Conservation (phyloP, 2,113 vertebrate genomes). For the Pogona vitticeps region DNA sequence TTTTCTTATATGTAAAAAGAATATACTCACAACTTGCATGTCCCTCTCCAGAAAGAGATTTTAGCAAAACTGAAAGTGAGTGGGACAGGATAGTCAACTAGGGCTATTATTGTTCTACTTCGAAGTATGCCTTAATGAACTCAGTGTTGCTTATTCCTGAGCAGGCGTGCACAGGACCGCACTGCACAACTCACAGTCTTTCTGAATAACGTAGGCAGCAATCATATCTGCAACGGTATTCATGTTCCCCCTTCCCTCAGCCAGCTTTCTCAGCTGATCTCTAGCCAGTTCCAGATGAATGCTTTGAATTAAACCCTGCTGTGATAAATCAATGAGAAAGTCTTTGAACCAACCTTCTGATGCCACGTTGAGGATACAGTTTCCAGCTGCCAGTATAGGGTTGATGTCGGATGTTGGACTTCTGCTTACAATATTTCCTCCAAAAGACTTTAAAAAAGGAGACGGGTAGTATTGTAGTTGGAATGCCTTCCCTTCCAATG, state of each 20-base stretch:
- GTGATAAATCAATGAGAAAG: background rate
- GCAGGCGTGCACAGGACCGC: background rate
- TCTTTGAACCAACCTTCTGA: conserved; percentile 76
- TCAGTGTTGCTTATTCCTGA: background rate
- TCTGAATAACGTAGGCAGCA: background rate
- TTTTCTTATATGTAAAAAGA: background rate
- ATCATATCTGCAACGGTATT: background rate
- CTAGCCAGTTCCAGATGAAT: background rate
- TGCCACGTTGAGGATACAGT: conserved; percentile 76
- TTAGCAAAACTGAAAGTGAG: background rate
- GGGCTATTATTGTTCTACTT: background rate
- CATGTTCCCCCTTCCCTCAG: background rate
- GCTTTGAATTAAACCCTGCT: background rate
- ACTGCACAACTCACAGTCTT: background rate
- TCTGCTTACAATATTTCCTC: conserved; percentile 86
- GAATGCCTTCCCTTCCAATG: background rate
- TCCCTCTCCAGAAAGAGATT: background rate
- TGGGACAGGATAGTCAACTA: background rate
- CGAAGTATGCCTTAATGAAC: background rate
- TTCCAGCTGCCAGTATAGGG: conserved; percentile 85
- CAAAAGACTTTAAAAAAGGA: conserved; percentile 83
- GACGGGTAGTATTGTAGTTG: background rate
- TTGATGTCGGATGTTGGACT: conserved; percentile 90
- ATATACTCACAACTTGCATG: no score
- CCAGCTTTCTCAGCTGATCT: background rate